These are phyloP conservation scores for Dinocampus coccinellae DNA, from an alignment of 2,888 invertebrate species.

Conservation along the genomic window DNA sequence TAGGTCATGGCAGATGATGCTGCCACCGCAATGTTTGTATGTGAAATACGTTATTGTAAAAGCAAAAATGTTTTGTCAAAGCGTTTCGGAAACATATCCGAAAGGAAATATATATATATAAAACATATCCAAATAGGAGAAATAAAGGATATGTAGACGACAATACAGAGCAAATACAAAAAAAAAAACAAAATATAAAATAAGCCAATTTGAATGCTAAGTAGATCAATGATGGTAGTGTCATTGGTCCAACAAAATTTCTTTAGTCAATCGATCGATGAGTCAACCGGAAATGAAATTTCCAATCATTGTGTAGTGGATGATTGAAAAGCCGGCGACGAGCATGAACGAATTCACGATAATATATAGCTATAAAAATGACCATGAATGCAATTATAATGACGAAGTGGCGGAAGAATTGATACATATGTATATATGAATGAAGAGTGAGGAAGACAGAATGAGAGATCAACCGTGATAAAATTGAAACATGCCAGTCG, in stretches of 20 bases:
- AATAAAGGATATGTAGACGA: not conserved
- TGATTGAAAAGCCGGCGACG: not conserved
- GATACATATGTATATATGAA: not conserved
- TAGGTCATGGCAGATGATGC: slow-evolving; percentile 1
- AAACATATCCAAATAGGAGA: not conserved
- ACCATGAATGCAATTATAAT: not conserved
- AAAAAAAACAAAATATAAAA: not conserved
- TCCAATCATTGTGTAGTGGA: not conserved
- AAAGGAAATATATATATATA: not conserved
- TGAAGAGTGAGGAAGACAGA: not conserved
- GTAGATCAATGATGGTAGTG: not conserved
- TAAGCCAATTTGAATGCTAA: not conserved
- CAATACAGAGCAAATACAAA: not conserved
- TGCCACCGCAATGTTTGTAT: not conserved
- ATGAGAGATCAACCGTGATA: not conserved
- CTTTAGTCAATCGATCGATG: not conserved
- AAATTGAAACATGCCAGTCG: not conserved
- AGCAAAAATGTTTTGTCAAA: not conserved
- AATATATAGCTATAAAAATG: not conserved
- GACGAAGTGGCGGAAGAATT: not conserved
- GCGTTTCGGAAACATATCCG: not conserved
- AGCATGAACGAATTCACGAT: not conserved
- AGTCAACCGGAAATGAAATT: not conserved
- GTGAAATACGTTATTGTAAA: not conserved
- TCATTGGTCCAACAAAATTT: not conserved